These are phyloP conservation scores for Metellina segmentata DNA, from an alignment of 2,888 invertebrate genomes.

Conservation along the genomic window DNA sequence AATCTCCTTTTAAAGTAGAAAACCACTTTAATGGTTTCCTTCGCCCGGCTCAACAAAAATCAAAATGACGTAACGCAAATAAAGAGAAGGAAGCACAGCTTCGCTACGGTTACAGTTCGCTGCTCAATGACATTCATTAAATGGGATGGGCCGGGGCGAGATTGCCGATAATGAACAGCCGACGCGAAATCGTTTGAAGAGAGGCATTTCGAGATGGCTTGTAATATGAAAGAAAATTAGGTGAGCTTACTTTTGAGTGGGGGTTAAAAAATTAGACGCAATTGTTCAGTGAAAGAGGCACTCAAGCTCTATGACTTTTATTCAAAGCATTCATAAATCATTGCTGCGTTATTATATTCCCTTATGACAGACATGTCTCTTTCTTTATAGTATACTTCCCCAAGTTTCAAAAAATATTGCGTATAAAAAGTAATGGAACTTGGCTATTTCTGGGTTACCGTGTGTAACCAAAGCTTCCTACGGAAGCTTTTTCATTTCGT, in stretches of 20 bases:
- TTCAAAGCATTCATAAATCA: neutral
- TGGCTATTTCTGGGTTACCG: too few species aligned
- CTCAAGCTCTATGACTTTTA: neutral
- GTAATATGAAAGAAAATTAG: slow-evolving; percentile 52
- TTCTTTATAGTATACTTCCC: too few species aligned
- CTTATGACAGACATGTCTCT: too few species aligned
- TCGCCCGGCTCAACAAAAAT: slow-evolving; percentile 1
- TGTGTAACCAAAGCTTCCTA: too few species aligned
- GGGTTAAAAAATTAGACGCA: slow-evolving; percentile 13
- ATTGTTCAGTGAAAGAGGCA: slow-evolving; percentile 19
- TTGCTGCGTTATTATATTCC: neutral
- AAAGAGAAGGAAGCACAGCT: neutral
- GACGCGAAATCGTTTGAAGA: slow-evolving; percentile 26
- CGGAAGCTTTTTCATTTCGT: too few species aligned
- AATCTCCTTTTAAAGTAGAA: slow-evolving; percentile 12
- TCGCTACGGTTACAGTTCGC: slow-evolving; percentile 45
- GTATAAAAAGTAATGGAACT: too few species aligned
- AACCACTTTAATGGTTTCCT: slow-evolving; percentile 29
- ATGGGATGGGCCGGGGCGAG: slow-evolving; percentile 28
- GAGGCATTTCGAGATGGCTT: slow-evolving; percentile 18
- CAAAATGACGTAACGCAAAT: slow-evolving; percentile 26
- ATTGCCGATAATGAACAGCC: slow-evolving; percentile 44
- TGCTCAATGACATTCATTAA: slow-evolving; percentile 57
- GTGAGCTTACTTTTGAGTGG: neutral
- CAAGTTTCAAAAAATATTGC: too few species aligned